Percentiles rank a stretch among this genome's conserved stretches.
phyloP scores from a whole-genome alignment of 2,888 invertebrate genomes.

The Dynastes grantii region DNA sequence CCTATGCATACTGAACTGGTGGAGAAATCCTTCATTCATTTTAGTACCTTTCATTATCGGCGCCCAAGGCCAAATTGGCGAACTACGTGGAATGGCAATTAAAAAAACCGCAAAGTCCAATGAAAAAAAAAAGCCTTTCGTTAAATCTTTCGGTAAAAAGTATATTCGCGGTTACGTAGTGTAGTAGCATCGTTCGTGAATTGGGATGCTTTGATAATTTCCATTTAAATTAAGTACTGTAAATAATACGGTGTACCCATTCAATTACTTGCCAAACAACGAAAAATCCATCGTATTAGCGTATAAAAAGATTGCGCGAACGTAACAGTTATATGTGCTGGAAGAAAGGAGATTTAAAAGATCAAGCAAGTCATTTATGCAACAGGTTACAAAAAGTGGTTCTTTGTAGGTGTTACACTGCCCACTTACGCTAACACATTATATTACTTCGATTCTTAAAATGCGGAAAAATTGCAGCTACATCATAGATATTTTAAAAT shows the following conservation, averaged over 20 bases:
- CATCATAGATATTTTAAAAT: too few relatives aligned
- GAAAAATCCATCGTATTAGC: too few relatives aligned
- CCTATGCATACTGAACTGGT: background rate
- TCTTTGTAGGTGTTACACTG: too few relatives aligned
- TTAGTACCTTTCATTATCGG: constrained; percentile 12
- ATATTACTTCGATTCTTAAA: too few relatives aligned
- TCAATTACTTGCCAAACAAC: background rate
- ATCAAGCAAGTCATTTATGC: too few relatives aligned
- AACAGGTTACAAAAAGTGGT: too few relatives aligned
- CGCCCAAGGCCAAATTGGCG: constrained; percentile 19
- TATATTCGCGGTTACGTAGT: background rate
- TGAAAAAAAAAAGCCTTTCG: background rate
- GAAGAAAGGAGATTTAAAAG: background rate
- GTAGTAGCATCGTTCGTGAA: background rate
- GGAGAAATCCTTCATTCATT: constrained; percentile 21
- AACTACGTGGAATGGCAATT: background rate
- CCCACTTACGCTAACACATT: too few relatives aligned
- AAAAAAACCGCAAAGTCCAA: background rate
- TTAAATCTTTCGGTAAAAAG: background rate
- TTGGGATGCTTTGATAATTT: background rate
- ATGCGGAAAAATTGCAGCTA: too few relatives aligned
- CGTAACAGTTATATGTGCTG: background rate
- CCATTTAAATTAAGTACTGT: background rate
- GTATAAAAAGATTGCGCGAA: background rate
- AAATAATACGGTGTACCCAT: background rate